These are phyloP conservation scores for Microcebus murinus DNA, from an alignment of 2,113 vertebrate genomes.

Conservation along the genomic window DNA sequence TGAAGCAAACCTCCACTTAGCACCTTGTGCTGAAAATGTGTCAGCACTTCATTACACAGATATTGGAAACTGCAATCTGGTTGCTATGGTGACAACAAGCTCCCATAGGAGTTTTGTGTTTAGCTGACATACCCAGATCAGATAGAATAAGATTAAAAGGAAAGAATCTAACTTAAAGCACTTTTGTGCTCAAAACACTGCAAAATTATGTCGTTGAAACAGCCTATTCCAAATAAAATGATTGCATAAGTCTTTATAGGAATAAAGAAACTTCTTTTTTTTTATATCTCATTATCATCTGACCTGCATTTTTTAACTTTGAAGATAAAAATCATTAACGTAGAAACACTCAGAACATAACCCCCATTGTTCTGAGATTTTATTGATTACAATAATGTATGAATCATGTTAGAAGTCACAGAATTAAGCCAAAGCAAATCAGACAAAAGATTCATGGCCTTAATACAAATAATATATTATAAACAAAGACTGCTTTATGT, in stretches of 20 bases:
- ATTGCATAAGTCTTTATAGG: not conserved
- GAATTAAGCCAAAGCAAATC: constrained; percentile 44
- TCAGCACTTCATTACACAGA: constrained; percentile 63
- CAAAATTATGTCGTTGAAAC: constrained; percentile 58
- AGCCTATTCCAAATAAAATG: constrained; percentile 59
- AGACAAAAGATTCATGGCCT: not conserved
- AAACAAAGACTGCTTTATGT: not conserved
- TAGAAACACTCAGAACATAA: not conserved
- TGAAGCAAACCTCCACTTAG: constrained; percentile 66
- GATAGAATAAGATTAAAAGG: constrained; percentile 79
- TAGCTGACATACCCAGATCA: constrained; percentile 72
- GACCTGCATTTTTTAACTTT: not conserved
- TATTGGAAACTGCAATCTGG: constrained; percentile 63
- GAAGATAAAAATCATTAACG: not conserved
- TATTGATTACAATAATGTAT: constrained; percentile 46
- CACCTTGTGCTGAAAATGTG: constrained; percentile 49
- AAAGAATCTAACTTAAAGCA: constrained; percentile 49
- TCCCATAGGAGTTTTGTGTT: constrained; percentile 71
- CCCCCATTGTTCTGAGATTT: not conserved
- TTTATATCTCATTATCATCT: not conserved
- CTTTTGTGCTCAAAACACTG: not conserved
- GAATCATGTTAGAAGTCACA: constrained; percentile 25
- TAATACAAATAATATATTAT: constrained; percentile 41
- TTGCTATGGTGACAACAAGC: constrained; percentile 82
- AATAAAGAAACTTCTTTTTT: not conserved